Evolutionary conservation across 2,888 invertebrate species (phyloP), one percentile per base, ranked within the genome.

Genomic region (Torymus aiolomorphi): DNA sequence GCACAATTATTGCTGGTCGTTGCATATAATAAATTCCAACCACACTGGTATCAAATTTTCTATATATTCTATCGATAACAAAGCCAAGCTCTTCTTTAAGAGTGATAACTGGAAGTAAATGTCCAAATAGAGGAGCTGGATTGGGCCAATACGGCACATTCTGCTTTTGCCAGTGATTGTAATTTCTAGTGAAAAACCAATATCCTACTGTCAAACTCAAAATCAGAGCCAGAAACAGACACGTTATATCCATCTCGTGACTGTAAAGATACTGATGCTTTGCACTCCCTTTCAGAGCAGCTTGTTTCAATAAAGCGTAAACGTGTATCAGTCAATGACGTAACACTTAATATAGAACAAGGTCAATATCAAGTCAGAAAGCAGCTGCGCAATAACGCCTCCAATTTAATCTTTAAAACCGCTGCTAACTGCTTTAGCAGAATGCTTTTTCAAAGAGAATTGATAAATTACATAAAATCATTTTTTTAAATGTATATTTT

Each of bases 1-100:
- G 82, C 0, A 88, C 2, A 13, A 88, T 20, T 0, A 88, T 72
- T 18, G 63, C 70, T 2, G 87, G 87, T 2, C 52, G 61, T 8
- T 61, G 76, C 1, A 81, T 1, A 16, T 71, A 70, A 13, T 75
- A 80, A 54, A 83, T 67, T 8, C 80, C 82, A 24, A 80, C 59
- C 42, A 80, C n/a, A 49, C 82, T 83, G 18, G 66, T 57, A 12
- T 78, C 24, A 2, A 70, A 42, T 52, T 61, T 51, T 11, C 61
- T 61, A 31, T 83, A 82, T 0, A 76, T 20, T 66, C 52, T 73
- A 8, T n/a, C 13, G 8, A 65, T 61, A 10, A 80, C 52, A 4
- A 2, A 49, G 0, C 20, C 12, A 2, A 82, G 12, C 13, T 56
- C 81, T 12, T 79, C 65, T 11, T 65, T 70, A 2, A 80, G 13